A percentile compares a stretch with the other conserved stretches of the same genome.
phyloP scores from a whole-genome alignment of 2,888 invertebrate genomes.

The Dasysyrphus tricinctus region DNA sequence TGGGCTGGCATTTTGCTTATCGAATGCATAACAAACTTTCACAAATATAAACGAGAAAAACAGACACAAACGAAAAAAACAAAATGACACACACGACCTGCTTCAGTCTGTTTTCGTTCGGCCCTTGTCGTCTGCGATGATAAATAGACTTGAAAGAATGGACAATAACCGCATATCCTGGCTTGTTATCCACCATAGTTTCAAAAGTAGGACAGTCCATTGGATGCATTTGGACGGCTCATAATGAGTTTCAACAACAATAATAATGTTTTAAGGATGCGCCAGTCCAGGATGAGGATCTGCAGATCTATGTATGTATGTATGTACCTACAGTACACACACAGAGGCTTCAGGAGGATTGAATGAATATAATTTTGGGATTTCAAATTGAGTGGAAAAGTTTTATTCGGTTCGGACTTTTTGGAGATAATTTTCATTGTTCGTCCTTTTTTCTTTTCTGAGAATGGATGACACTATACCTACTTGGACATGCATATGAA shows the following conservation, averaged over 20 bases:
- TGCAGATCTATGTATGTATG: not conserved
- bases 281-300: constrained; percentile 16
- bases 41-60: not conserved
- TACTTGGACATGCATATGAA: constrained; percentile 3
- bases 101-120: constrained; percentile 48
- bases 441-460: not conserved
- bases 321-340: no score
- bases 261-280: constrained; percentile 32
- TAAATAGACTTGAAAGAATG: constrained; percentile 67
- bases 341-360: constrained; percentile 4
- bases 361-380: constrained; percentile 60
- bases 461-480: not conserved
- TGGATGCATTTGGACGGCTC: constrained; percentile 55
- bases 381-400: constrained; percentile 70
- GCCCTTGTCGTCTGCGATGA: constrained; percentile 61
- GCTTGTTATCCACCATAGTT: constrained; percentile 38
- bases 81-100: constrained; percentile 66
- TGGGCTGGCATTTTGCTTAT: constrained; percentile 67
- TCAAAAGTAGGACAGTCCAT: constrained; percentile 44
- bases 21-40: constrained; percentile 35
- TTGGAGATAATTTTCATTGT: constrained; percentile 45
- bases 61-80: not conserved
- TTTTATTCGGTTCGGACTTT: constrained; percentile 52
- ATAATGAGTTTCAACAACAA: constrained; percentile 64
- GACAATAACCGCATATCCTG: constrained; percentile 66